phyloP scores from a whole-genome alignment of 2,113 vertebrate species.

The Tetraodon nigroviridis region DNA sequence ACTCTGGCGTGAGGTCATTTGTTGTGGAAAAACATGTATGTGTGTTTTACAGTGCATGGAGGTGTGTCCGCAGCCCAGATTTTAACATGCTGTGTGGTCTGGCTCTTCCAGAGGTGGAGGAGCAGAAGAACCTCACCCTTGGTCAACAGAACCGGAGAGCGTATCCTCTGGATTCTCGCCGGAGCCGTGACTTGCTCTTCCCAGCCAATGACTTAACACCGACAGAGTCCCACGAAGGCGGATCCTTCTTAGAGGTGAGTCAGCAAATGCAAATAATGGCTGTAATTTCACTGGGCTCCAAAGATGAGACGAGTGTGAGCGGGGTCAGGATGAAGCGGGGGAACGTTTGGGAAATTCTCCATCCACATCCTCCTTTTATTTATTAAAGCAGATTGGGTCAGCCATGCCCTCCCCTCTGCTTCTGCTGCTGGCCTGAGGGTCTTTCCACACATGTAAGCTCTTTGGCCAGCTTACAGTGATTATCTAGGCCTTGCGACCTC shows the following conservation, averaged over 20 bases:
- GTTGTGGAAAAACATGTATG: conserved; percentile 40
- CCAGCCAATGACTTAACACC: conserved; percentile 67
- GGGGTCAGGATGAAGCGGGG: conserved; percentile 10
- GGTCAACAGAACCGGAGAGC: conserved; percentile 69
- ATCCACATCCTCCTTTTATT: conserved; percentile 17
- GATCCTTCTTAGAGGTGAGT: conserved; percentile 58
- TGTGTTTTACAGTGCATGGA: conserved; percentile 45
- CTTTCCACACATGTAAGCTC: conserved; percentile 37
- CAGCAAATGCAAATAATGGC: conserved; percentile 42
- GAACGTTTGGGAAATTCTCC: conserved; percentile 30
- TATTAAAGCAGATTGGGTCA: conserved; percentile 36
- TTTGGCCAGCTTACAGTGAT: conserved; percentile 47
- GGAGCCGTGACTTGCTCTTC: conserved; percentile 54
- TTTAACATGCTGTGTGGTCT: conserved; percentile 76
- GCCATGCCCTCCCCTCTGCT: conserved; percentile 7
- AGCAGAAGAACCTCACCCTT: conserved; percentile 76
- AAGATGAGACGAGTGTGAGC: conserved; percentile 31
- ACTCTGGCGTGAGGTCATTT: conserved; percentile 40
- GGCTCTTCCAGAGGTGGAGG: conserved; percentile 59
- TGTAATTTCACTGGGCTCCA: conserved; percentile 4
- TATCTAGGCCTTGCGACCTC: conserved; percentile 50
- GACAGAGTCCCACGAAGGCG: conserved; percentile 42
- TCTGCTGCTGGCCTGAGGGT: conserved; percentile 15
- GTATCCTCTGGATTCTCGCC: conserved; percentile 52
- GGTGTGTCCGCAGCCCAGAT: conserved; percentile 69